A percentile compares a stretch with the other conserved stretches of the same genome.
phyloP scores from a whole-genome alignment of 2,113 vertebrate genomes.

The Xiphias gladius region DNA sequence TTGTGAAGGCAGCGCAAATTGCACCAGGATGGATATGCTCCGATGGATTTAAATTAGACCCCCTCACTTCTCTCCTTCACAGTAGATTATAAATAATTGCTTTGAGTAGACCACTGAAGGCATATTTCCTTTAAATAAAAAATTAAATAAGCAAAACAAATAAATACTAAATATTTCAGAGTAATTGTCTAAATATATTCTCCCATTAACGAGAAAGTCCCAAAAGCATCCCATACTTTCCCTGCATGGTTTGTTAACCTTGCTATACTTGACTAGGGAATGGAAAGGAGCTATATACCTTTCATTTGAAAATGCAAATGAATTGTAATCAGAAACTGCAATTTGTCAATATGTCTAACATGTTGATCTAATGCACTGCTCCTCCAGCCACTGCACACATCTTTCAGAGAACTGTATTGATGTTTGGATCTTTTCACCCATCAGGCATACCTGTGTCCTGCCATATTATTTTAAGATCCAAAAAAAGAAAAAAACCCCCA shows the following conservation, averaged over 20 bases:
- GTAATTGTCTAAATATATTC: constrained; percentile 39
- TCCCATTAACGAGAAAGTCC: constrained; percentile 19
- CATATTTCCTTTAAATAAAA: constrained; percentile 58
- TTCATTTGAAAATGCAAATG: constrained; percentile 56
- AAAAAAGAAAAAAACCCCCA: background rate
- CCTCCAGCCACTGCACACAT: constrained; percentile 34
- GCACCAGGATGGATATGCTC: constrained; percentile 68
- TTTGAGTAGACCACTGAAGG: constrained; percentile 45
- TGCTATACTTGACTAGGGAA: background rate
- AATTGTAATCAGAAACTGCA: constrained; percentile 59
- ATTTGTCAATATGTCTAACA: constrained; percentile 49
- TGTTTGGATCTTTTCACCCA: constrained; percentile 38
- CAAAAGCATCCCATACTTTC: background rate
- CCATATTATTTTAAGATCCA: constrained; percentile 22
- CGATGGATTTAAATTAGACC: constrained; percentile 72
- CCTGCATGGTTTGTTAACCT: constrained; percentile 16
- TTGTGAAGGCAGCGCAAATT: constrained; percentile 73
- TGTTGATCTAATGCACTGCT: constrained; percentile 35
- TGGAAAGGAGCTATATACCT: background rate
- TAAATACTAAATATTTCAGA: constrained; percentile 36
- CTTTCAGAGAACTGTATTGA: constrained; percentile 28
- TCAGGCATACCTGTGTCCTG: background rate
- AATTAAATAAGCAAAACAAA: constrained; percentile 31
- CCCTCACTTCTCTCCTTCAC: constrained; percentile 68
- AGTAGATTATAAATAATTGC: constrained; percentile 70